These are phyloP conservation scores for Lophura nycthemera DNA, from an alignment of 2,113 vertebrate genomes.

Conservation along the genomic window DNA sequence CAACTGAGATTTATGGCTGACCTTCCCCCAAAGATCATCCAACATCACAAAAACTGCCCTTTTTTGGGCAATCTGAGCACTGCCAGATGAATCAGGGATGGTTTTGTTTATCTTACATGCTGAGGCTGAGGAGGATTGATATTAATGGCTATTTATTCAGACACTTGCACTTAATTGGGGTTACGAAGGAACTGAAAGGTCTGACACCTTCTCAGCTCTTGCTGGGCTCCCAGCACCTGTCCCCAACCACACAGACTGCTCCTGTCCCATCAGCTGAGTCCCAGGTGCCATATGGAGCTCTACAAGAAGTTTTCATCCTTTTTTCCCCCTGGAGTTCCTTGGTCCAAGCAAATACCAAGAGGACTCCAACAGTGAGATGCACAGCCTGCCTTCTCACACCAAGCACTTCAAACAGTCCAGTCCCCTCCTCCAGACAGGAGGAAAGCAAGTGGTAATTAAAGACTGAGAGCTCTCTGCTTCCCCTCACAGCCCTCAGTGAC, in stretches of 20 bases:
- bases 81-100: background rate
- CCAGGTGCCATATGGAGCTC: background rate
- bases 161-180: background rate
- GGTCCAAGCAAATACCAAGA: background rate
- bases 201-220: background rate
- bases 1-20: background rate
- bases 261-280: background rate
- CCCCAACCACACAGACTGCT: fast-evolving
- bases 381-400: background rate
- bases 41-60: background rate
- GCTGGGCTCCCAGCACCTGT: background rate
- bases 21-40: background rate
- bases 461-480: background rate
- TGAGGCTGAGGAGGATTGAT: background rate
- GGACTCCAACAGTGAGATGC: background rate
- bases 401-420: fast-evolving
- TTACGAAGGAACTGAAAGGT: background rate
- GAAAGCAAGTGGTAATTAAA: background rate
- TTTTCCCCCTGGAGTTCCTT: background rate
- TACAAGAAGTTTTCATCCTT: background rate
- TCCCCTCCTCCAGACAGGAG: background rate
- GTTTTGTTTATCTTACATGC: background rate
- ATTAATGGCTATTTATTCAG: background rate
- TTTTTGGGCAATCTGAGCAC: background rate
- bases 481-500: background rate